phyloP scores from a whole-genome alignment of 2,113 vertebrate genomes.

The Micromys minutus region DNA sequence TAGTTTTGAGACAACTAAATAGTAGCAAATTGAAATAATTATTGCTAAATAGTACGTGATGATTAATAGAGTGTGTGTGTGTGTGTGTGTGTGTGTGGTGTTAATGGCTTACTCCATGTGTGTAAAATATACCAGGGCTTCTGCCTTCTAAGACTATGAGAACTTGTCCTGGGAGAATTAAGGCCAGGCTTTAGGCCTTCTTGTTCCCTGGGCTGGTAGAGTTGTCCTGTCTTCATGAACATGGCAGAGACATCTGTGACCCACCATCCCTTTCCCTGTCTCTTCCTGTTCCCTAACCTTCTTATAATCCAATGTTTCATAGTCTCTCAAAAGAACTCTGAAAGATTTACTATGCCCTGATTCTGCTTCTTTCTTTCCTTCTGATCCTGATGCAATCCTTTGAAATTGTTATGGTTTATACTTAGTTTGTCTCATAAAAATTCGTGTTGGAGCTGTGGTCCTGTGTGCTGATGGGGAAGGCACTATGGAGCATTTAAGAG shows the following conservation, averaged over 20 bases:
- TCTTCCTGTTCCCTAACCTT: neutral
- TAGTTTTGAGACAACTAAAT: constrained; percentile 29
- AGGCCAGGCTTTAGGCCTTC: neutral
- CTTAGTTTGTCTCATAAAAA: neutral
- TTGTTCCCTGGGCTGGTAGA: neutral
- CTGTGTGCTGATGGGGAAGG: neutral
- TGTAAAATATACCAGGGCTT: neutral
- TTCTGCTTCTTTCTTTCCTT: constrained; percentile 12
- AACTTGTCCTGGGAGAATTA: neutral
- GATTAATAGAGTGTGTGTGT: constrained; percentile 3
- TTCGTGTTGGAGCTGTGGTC: neutral
- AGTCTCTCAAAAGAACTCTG: neutral
- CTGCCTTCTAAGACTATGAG: neutral
- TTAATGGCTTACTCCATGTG: neutral
- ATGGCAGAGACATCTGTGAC: neutral
- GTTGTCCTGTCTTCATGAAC: neutral
- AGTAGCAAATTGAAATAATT: constrained; percentile 36
- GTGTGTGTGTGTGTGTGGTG: neutral
- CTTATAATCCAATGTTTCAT: neutral
- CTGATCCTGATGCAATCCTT: neutral
- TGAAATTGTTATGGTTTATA: neutral
- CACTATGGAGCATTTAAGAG: neutral
- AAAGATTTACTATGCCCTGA: neutral
- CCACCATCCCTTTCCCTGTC: neutral
- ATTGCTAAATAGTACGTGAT: neutral